Base-by-base conservation (phyloP, 2,797 vertebrate species). In the Xiphorhynchus erythropygius region DNA sequence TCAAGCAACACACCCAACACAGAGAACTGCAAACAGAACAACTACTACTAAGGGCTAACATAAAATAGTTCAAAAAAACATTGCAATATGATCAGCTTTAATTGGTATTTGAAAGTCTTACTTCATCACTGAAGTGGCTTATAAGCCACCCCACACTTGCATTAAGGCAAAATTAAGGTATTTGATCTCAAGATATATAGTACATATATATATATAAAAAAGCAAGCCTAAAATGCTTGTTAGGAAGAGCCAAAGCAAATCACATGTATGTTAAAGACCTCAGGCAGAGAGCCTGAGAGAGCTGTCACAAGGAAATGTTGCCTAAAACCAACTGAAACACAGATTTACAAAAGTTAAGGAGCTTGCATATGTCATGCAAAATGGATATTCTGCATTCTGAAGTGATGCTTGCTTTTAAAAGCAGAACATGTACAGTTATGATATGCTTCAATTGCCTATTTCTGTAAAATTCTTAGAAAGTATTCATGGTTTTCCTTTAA, bases 271-370 rank as follows among this genome's bases (percentile, higher is more conserved):
- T 22, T 70, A 55, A 74, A 89, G 27, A 37, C 18, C 11, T 81
- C 30, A 39, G 3, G 9, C 7, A 86, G 22, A 64, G 14, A 47
- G 11, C 7, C 13, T 32, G 17, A 87, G 14, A 70, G 14, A 46
- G 28, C 11, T 2, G 2, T 52, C 16, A 44, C 4, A 74, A 0
- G 2, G 9, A 8, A 52, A 35, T 2, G 1, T 25, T 82, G 13
- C 30, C 37, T 46, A 44, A 46, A 93, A 60, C 12, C 32, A 59
- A 23, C 19, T 44, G 27, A 92, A 74, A 56, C 7, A 44, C 10
- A 78, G 32, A 50, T 52, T 70, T 71, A 63, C 5, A 33, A 32
- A 84, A 89, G 35, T 7, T 2, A 59, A 65, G 28, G 9, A n/a
- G 32, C 27, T 49, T 55, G 23, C 27, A n/a, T 0, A 42, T 17